Conservation (phyloP, 2,888 invertebrate species). For the Stratiomys singularior region DNA sequence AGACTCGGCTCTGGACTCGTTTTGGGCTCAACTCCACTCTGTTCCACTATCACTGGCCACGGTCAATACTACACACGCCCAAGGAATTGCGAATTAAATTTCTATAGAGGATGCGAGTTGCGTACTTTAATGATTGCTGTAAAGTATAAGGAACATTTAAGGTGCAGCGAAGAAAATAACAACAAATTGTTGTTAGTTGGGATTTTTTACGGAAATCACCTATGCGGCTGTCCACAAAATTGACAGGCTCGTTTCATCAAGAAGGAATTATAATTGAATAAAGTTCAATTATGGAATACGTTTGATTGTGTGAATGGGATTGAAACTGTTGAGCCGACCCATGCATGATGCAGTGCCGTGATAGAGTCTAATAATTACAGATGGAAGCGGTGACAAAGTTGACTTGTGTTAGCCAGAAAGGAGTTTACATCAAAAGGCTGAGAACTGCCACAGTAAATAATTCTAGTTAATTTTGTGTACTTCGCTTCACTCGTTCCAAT, state of each 20-base stretch:
- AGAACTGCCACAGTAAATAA: too few species aligned
- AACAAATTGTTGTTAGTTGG: constrained; percentile 28
- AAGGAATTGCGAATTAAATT: constrained; percentile 27
- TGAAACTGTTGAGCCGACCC: too few species aligned
- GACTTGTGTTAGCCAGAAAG: too few species aligned
- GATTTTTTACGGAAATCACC: constrained; percentile 39
- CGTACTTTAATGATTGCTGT: constrained; percentile 38
- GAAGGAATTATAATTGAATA: constrained; percentile 34
- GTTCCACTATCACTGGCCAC: background rate
- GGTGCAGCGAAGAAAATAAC: constrained; percentile 4
- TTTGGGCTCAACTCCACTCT: background rate
- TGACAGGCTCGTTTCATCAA: constrained; percentile 36
- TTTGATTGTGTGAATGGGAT: constrained; percentile 9
- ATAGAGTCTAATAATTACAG: too few species aligned
- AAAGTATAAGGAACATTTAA: background rate
- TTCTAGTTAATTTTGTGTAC: too few species aligned
- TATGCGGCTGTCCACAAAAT: constrained; percentile 32
- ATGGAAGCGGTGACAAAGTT: too few species aligned
- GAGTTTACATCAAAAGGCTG: too few species aligned
- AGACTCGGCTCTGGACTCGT: background rate
- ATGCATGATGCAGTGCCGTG: too few species aligned
- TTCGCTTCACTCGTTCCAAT: too few species aligned
- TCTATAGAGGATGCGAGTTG: constrained; percentile 3
- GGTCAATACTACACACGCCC: background rate
- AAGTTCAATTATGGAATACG: constrained; percentile 34